Evolutionary conservation across 2,888 invertebrate species (phyloP), one percentile per base, ranked within the genome.

Genomic region (Micropterix aruncella): DNA sequence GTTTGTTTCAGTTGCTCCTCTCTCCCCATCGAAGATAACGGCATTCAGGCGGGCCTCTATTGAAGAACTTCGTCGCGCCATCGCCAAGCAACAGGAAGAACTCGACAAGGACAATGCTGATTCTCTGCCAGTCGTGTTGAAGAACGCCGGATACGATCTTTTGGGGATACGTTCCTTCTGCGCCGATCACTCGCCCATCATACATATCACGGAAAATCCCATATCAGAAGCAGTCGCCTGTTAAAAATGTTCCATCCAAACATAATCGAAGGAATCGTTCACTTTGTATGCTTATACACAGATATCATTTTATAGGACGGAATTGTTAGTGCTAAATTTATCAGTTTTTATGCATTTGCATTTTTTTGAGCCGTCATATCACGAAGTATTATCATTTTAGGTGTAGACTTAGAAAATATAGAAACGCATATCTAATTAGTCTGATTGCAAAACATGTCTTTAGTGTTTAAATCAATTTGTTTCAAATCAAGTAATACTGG

Each of bases 161-260:
- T 55, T 56, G 73, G 59, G 70, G 68, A 57, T 66, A 67, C 62
- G 66, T 62, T 53, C 58, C 1, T 66, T 66, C 53, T 66, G 68
- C 51, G 47, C 46, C 7, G 46, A 47, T 37, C 60, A 58, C 55
- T 73, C 79, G 54, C 77, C 80, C 50, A 75, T 79, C 56, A 83
- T 84, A 60, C 79, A 79, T 65, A 84, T 83, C 66, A 84, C 83
- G 46, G 83, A 83, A 67, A 84, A 83, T 61, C 84, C 84, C 44
- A 83, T 84, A 62, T 80, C 82, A 48, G 78, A 79, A 55, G 82
- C 81, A 40, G 79, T 82, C 53, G 81, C 77, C 57, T 83, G 83
- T 67, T 83, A 81, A 75, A 60, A 52, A 40, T 27, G 27, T 27
- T 27, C n/a, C 27, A 27, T 27, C 27, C n/a, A n/a, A n/a, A n/a